Evolutionary conservation across 2,113 vertebrate species (phyloP).

Genomic region (Erinaceus europaeus): DNA sequence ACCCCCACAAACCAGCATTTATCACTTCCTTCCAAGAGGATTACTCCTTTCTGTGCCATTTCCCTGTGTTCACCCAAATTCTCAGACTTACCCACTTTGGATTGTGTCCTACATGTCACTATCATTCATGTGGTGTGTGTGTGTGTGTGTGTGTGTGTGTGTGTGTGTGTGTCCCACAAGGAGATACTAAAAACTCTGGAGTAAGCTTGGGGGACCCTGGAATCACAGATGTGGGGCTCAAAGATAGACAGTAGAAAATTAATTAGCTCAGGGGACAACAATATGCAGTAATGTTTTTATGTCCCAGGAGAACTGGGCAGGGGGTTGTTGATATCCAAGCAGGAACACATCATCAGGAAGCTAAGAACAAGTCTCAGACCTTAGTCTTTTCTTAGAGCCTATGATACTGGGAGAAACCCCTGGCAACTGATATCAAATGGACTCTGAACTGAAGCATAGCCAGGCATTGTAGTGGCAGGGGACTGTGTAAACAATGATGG

Average conservation of each 20-base stretch:
- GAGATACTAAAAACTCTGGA: not conserved
- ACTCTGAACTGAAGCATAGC: not conserved
- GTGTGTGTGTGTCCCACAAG: not conserved
- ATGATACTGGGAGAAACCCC: too few species aligned
- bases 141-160: not conserved
- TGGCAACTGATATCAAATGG: not conserved
- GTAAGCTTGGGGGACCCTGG: rapidly evolving
- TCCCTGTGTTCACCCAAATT: not conserved
- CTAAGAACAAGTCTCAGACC: not conserved
- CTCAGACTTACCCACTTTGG: not conserved
- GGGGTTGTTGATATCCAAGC: not conserved
- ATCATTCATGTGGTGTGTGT: not conserved
- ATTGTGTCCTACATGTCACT: not conserved
- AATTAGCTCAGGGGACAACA: not conserved
- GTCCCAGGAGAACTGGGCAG: not conserved
- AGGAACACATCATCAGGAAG: not conserved
- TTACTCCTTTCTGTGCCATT: not conserved
- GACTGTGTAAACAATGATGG: not conserved
- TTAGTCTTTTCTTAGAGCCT: too few species aligned
- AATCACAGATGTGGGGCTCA: too few species aligned
- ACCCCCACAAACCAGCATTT: not conserved
- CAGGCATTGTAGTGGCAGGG: not conserved
- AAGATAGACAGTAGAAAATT: not conserved
- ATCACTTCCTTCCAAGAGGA: slow-evolving; percentile 9
- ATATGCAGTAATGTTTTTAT: not conserved